Evolutionary conservation across 2,888 invertebrate species (phyloP), one percentile per base, ranked within the genome.

Genomic region (Rhynchonema sp.): DNA sequence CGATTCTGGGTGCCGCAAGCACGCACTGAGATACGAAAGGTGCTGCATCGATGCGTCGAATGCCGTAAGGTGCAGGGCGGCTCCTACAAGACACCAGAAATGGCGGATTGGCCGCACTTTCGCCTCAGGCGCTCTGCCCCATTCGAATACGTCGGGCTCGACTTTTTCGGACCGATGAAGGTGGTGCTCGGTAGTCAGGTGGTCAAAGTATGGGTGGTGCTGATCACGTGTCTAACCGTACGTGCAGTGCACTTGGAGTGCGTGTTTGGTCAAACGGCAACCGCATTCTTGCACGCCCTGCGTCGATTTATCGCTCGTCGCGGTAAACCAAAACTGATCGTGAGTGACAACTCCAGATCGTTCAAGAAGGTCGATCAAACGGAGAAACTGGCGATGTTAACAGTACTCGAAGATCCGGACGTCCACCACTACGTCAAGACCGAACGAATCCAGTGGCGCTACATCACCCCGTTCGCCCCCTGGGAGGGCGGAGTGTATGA

Each of bases 101-200:
- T 72, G 72, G 68, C 70, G 1, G 64, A 69, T 28, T 63, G 74
- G 17, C 73, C 74, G 1, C 22, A 30, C 3, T 65, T 67, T 3
- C 60, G 75, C 59, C 64, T 73, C 1, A 62, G 61, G 1, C 62
- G 64, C 2, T 60, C 63, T 1, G 30, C 61, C 3, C 68, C 72
- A 2, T 75, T 74, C 62, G 55, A 63, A 1, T 62, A 67, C 54
- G 59, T 63, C 25, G 73, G 71, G 17, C 55, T 74, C 0, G 74
- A 74, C 56, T 71, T 65, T n/a, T 68, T 67, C 29, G 72, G 73
- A 3, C 73, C 72, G 0, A 65, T 67, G 23, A 61, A 63, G 23
- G 59, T 72, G 1, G 62, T 64, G 28, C 66, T 68, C 22, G 49
- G 49, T n/a, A 49, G 23, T 49, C 20, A 49, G n/a, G 3, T 3